phyloP scores from a whole-genome alignment of 1,140 invertebrate species.

The Ectropis grisescens region DNA sequence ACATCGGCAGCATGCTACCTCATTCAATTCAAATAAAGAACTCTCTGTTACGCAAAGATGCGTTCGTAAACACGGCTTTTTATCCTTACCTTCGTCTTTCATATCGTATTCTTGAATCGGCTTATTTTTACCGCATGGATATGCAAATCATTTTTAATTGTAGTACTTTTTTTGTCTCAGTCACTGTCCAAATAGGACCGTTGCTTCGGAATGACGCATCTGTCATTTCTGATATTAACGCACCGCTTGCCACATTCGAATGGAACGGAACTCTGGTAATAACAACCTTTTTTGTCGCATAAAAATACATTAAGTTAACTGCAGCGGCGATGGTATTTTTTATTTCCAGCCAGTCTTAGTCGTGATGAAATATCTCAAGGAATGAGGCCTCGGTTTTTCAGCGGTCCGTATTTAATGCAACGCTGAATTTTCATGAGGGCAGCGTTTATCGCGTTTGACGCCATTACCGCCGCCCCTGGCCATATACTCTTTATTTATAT shows the following conservation, averaged over 20 bases:
- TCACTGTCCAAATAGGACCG: conserved; percentile 18
- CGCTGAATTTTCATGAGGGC: conserved; percentile 59
- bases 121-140: conserved; percentile 37
- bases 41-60: conserved; percentile 43
- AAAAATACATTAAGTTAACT: conserved; percentile 14
- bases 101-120: conserved; percentile 27
- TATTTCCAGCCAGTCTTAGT: conserved; percentile 16
- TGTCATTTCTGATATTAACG: conserved; percentile 58
- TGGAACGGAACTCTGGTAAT: conserved; percentile 26
- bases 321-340: conserved; percentile 22
- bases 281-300: conserved; percentile 24
- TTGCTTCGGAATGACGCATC: conserved; percentile 41
- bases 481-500: conserved; percentile 45
- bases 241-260: conserved; percentile 25
- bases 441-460: conserved; percentile 48
- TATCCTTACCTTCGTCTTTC: conserved; percentile 28
- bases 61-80: conserved; percentile 31
- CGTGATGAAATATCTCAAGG: conserved; percentile 29
- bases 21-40: conserved; percentile 41
- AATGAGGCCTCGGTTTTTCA: conserved; percentile 26
- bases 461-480: conserved; percentile 39
- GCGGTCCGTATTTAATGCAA: conserved; percentile 17
- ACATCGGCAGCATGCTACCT: too few relatives aligned
- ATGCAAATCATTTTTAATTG: conserved; percentile 53
- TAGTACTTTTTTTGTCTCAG: conserved; percentile 26